Evolutionary conservation across 1,140 invertebrate genomes (phyloP), one percentile per base, ranked within the genome.

Genomic region (Calephelis virginiensis): DNA sequence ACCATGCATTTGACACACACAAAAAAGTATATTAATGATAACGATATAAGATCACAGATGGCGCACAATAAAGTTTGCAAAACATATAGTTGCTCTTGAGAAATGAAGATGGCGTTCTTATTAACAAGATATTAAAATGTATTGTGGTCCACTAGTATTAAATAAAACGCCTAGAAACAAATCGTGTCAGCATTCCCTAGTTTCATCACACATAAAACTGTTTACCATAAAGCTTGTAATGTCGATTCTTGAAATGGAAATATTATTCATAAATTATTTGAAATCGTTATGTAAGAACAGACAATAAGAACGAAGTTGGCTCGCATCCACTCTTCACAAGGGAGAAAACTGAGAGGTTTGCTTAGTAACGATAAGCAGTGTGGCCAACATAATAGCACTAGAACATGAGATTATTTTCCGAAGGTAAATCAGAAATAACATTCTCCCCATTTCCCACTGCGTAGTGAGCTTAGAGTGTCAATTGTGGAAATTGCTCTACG

Each of bases 201-300:
- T n/a, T 49, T 49, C 8, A 6, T 14, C 48, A 50, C 6, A 50
- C n/a, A 50, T 17, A 50, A 50, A 50, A 50, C 13, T 7, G 6
- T 50, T 17, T 50, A 13, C 9, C 13, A n/a, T 50, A 50, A 50
- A 50, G 48, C n/a, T 14, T 50, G 40, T 7, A 43, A 50, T 50
- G 14, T 14, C 14, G 6, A 49, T 7, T 48, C 70, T 49, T 68
- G 59, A 40, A 37, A 68, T 70, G 61, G 67, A 64, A 69, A 66
- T 68, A 71, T 66, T 70, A 75, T 77, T 75, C 63, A 72, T 69
- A 67, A 48, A 68, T 70, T 61, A 70, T 63, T 66, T 64, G 59
- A 8, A 13, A 53, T 17, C 14, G 70, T 75, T 75, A 70, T 65
- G 69, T 72, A 71, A 77, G 45, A 62, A 40, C 28, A 60, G 68